These are phyloP conservation scores for Sorex araneus DNA, from an alignment of 2,113 vertebrate species.

Conservation along the genomic window DNA sequence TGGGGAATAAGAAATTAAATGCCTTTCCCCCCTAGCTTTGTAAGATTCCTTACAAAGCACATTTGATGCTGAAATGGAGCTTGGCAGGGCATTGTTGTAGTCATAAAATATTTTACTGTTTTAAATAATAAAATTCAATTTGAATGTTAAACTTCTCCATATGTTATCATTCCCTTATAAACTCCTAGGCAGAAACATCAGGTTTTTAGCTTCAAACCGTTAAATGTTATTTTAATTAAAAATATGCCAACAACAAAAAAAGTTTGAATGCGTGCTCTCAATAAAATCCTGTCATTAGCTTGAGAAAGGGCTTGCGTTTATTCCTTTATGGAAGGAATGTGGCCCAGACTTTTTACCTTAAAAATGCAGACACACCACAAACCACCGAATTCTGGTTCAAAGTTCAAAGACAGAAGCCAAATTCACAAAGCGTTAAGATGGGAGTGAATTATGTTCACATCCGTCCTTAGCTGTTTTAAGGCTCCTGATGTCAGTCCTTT, in stretches of 20 bases:
- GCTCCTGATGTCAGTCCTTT: background rate
- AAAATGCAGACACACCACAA: conserved; percentile 41
- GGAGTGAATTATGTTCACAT: background rate
- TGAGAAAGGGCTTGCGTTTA: conserved; percentile 23
- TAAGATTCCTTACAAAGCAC: conserved; percentile 82
- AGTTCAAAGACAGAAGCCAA: conserved; percentile 59
- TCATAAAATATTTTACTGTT: conserved; percentile 86
- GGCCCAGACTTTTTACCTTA: conserved; percentile 65
- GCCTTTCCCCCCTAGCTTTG: background rate
- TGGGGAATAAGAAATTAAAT: conserved; percentile 77
- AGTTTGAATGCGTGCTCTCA: conserved; percentile 64
- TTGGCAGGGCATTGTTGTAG: conserved; percentile 75
- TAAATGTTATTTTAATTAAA: conserved; percentile 85
- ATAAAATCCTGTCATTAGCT: conserved; percentile 60
- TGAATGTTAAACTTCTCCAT: conserved; percentile 85
- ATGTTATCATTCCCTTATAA: conserved; percentile 80
- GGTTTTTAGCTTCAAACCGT: conserved; percentile 78
- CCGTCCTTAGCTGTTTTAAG: conserved; percentile 60
- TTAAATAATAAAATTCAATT: conserved; percentile 84
- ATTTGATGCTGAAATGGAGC: conserved; percentile 74
- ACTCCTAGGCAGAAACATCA: conserved; percentile 80
- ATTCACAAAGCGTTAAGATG: conserved; percentile 57
- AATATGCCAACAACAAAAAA: conserved; percentile 74
- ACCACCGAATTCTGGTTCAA: background rate
- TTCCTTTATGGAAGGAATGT: conserved; percentile 48